Conservation (phyloP, 2,888 invertebrate species). For the Drosophila bunnanda region DNA sequence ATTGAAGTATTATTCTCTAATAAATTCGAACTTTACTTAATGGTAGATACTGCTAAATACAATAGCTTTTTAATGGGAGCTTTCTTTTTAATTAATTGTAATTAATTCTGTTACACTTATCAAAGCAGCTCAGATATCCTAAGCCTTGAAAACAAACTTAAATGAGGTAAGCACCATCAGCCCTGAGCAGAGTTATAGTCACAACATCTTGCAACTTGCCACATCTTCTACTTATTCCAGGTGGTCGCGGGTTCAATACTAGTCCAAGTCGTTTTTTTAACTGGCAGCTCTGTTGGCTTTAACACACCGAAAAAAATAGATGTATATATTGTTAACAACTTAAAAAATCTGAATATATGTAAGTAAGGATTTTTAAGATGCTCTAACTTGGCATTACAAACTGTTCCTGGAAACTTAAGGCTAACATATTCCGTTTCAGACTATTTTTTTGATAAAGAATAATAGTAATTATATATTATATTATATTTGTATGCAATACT, state of each 20-base stretch:
- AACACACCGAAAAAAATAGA: not conserved
- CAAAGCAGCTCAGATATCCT: not conserved
- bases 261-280: conserved; percentile 18
- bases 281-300: conserved; percentile 16
- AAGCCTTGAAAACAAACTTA: not conserved
- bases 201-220: conserved; percentile 7
- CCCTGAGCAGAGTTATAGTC: not conserved
- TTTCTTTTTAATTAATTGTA: not conserved
- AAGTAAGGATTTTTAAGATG: not conserved
- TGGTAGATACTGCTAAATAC: accelerated
- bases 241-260: conserved; percentile 37
- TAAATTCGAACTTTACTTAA: not conserved
- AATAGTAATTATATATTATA: too few relatives aligned
- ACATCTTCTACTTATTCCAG: conserved; percentile 36
- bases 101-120: not conserved
- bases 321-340: accelerated
- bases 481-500: too few relatives aligned
- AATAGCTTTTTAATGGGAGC: too few relatives aligned
- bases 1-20: not conserved
- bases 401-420: too few relatives aligned
- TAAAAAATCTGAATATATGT: not conserved
- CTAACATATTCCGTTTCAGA: too few relatives aligned
- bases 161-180: conserved; percentile 8
- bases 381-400: too few relatives aligned
- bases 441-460: too few relatives aligned